phyloP scores from a whole-genome alignment of 2,888 invertebrate genomes.

The Boloria selene region DNA sequence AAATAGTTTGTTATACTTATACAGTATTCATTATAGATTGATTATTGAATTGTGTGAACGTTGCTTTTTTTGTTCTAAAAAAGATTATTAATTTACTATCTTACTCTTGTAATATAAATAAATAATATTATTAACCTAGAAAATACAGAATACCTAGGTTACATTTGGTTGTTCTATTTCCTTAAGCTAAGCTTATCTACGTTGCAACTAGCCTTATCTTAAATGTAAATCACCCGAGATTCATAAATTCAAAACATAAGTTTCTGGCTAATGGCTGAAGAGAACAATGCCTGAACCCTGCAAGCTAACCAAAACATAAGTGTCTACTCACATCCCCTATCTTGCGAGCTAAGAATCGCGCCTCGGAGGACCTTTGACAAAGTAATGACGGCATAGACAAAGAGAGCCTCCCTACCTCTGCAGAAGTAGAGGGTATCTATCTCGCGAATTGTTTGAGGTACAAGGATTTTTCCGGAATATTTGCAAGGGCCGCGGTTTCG shows the following conservation, averaged over 20 bases:
- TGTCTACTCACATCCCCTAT: constrained; percentile 42
- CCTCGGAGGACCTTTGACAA: constrained; percentile 74
- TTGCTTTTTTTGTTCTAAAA: too few relatives aligned
- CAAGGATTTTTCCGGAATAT: constrained; percentile 45
- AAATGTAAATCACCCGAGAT: constrained; percentile 14
- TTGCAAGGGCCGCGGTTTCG: constrained; percentile 24
- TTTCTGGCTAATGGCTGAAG: constrained; percentile 28
- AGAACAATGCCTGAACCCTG: constrained; percentile 38
- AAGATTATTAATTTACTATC: too few relatives aligned
- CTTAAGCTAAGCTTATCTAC: background rate
- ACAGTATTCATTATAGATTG: too few relatives aligned
- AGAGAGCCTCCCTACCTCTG: constrained; percentile 47
- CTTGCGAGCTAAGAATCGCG: constrained; percentile 44
- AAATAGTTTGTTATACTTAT: too few relatives aligned
- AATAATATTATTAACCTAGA: too few relatives aligned
- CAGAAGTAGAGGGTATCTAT: constrained; percentile 49
- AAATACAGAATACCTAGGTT: too few relatives aligned
- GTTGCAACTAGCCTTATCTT: background rate
- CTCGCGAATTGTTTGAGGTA: constrained; percentile 50
- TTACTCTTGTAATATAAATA: too few relatives aligned
- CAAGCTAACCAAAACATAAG: constrained; percentile 42
- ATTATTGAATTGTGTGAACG: too few relatives aligned
- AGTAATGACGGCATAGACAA: constrained; percentile 78
- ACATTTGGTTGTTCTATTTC: too few relatives aligned
- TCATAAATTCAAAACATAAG: constrained; percentile 19